Base-by-base conservation (phyloP, 2,113 vertebrate genomes). In the Ondatra zibethicus region DNA sequence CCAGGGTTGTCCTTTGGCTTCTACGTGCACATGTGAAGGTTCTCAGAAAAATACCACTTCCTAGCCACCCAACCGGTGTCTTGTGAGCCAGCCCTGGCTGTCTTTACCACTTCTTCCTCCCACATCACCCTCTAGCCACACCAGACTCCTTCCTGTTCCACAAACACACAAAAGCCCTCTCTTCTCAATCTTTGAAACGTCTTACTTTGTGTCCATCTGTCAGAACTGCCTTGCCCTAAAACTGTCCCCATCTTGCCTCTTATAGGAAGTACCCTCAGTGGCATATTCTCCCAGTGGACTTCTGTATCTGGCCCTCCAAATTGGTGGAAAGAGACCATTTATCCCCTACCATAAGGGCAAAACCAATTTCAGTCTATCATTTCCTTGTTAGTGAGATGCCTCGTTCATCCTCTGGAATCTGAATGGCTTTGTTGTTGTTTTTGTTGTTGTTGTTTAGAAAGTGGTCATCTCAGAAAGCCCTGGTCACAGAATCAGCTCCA, bases 361-460 rank as follows among this genome's bases (percentile, higher is more conserved):
- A 82, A 39, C 66, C 65, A 70, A 21, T 39, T 27, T 47, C 25
- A 58, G 68, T 73, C 91, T 87, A n/a, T 39, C 11, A 88, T 92
- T 92, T 89, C 76, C 77, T 90, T 36, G 7, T 75, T 90, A 80
- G 31, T 36, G 65, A 78, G 86, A 87, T 7, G 52, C 84, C 84
- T 87, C 50, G 27, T 81, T 89, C 61, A 85, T 29, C n/a, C 80
- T 96, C 50, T 39, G 70, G 58, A 72, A 87, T 91, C 82, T 16
- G 63, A 76, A 77, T 82, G 78, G 7, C 12, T 73, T 81, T 87
- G 39, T 31, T 65, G 29, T 36, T 81, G 82, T 76, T 58, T 96
- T 55, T 55, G 63, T 75, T 86, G 31, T n/a, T 61, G n/a, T 42
- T 81, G 82, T 66, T 61, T 97, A 92, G 92, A 84, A 50, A 58